A percentile compares a stretch with the other conserved stretches of the same genome.
Conservation (phyloP, 2,113 vertebrate species). For the Engystomops pustulosus region DNA sequence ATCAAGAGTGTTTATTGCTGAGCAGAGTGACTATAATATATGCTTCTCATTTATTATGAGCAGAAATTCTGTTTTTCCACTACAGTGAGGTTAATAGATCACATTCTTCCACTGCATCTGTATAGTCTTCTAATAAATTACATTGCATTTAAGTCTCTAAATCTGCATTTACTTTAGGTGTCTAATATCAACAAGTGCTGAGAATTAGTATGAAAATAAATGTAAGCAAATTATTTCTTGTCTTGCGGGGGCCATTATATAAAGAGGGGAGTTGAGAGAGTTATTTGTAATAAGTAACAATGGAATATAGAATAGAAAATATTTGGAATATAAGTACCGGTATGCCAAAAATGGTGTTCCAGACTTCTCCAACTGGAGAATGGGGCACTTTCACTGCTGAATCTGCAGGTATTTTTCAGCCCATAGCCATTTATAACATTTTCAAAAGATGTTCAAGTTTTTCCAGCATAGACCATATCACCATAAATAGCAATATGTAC, state of each 20-base stretch:
- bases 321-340: too few species aligned
- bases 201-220: not conserved
- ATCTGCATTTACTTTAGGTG: not conserved
- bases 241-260: not conserved
- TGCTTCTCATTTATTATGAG: conserved; percentile 26
- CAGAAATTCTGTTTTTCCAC: conserved; percentile 16
- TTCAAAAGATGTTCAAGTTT: too few species aligned
- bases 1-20: conserved; percentile 8
- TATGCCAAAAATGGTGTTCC: too few species aligned
- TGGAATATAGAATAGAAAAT: too few species aligned
- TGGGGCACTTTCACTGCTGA: not conserved
- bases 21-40: not conserved
- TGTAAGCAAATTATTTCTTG: too few species aligned
- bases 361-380: not conserved
- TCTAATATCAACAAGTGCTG: not conserved
- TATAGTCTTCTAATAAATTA: conserved; percentile 20
- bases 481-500: too few species aligned
- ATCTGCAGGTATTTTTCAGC: too few species aligned
- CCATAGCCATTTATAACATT: too few species aligned
- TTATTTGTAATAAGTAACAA: not conserved
- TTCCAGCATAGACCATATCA: too few species aligned
- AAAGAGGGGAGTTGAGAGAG: not conserved
- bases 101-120: conserved; percentile 33
- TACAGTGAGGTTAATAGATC: conserved; percentile 20
- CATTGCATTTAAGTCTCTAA: not conserved